A percentile compares a stretch with the other conserved stretches of the same genome.
phyloP scores from a whole-genome alignment of 2,113 vertebrate genomes.

The Uria lomvia region DNA sequence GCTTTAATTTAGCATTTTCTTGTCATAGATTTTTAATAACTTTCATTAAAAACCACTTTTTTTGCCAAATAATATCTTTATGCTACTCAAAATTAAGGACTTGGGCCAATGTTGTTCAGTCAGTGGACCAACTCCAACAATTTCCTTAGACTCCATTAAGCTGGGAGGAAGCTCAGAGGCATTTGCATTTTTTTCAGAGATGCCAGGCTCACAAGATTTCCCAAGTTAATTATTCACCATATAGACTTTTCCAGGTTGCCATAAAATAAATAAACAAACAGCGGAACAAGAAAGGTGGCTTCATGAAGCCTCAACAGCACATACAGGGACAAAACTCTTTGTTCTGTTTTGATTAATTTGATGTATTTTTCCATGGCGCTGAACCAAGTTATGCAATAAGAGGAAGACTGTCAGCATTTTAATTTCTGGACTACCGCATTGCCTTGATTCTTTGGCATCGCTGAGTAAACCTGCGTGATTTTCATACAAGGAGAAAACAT shows the following conservation, averaged over 20 bases:
- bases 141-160: not conserved
- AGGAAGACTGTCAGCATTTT: conserved; percentile 53
- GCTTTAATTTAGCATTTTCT: not conserved
- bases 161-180: not conserved
- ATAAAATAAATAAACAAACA: conserved; percentile 16
- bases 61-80: not conserved
- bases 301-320: not conserved
- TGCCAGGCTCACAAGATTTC: not conserved
- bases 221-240: conserved; percentile 8
- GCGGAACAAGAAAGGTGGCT: not conserved
- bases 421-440: conserved; percentile 52
- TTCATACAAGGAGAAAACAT: conserved; percentile 58
- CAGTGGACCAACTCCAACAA: not conserved
- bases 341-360: conserved; percentile 33
- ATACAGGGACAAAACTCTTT: conserved; percentile 5
- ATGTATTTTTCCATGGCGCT: conserved; percentile 61
- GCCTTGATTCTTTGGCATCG: conserved; percentile 45
- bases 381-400: conserved; percentile 45
- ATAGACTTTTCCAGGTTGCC: not conserved
- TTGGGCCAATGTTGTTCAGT: not conserved
- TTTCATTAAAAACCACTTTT: not conserved
- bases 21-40: not conserved
- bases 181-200: conserved; percentile 25
- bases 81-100: not conserved
- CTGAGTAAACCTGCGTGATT: conserved; percentile 23